Base-by-base conservation (phyloP, 2,888 invertebrate species). In the Apodemia hepburni region DNA sequence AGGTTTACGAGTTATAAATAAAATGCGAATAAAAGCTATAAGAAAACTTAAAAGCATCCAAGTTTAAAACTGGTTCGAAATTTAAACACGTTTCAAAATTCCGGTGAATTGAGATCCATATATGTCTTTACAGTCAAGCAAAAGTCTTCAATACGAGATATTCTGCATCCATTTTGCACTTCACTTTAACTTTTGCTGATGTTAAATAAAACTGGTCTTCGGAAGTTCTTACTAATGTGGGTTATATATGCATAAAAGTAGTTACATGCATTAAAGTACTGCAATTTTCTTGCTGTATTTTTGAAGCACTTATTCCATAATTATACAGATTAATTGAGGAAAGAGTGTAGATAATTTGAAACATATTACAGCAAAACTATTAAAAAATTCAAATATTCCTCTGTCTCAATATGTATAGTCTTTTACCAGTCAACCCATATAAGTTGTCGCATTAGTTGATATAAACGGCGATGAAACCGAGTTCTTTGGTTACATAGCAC, bases 141-240 rank as follows among this genome's bases (percentile, higher is more conserved):
- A 47, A 47, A 47, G 45, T 17, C 45, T 47, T 47, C 45, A 47
- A 47, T 47, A 47, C n/a, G 45, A 47, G 45, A 47, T 47, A 47
- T 6, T 47, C n/a, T 47, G 45, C n/a, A 17, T 47, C 45, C 45
- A 47, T 47, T 47, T 17, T n/a, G 45, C 17, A 6, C n/a, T 47
- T 47, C 45, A 47, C 8, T 47, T 7, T 47, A 38, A 38, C 38
- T 38, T 12, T 3, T 38, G 6, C 3, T 4, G 42, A n/a, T 45
- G 42, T 45, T 45, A 45, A 45, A n/a, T 45, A n/a, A 45, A n/a
- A 45, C 42, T 45, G n/a, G n/a, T 45, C 42, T n/a, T 45, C 42
- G 6, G 11, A n/a, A n/a, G 42, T 45, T 45, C 42, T 45, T 45
- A n/a, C 42, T n/a, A 45, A 22, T 22, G 22, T 22, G 22, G 1